Evolutionary conservation across 2,797 vertebrate species (phyloP).

Genomic region (Falco concolor): DNA sequence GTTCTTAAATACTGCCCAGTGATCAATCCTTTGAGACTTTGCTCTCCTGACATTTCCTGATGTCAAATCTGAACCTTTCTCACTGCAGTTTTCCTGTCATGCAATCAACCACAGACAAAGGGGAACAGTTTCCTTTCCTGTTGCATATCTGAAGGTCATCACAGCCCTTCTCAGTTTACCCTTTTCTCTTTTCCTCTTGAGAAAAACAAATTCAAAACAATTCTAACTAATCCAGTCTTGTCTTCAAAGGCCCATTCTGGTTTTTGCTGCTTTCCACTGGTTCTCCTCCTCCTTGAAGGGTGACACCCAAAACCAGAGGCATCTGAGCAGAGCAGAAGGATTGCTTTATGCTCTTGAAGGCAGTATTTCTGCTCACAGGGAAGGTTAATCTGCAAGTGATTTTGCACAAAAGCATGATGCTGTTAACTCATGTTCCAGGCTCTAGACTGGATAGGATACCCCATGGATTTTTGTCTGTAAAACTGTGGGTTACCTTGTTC

Average conservation of each 20-base stretch:
- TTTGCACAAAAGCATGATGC: neutral
- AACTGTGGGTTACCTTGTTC: neutral
- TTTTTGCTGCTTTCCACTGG: neutral
- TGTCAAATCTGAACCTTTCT: neutral
- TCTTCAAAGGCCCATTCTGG: neutral
- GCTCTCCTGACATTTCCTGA: neutral
- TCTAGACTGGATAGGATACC: neutral
- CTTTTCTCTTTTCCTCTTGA: neutral
- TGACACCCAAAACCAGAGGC: neutral
- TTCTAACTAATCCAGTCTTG: neutral
- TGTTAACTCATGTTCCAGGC: neutral
- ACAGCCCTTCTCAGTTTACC: neutral
- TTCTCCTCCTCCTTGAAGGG: neutral
- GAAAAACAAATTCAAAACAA: neutral
- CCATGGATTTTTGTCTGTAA: neutral
- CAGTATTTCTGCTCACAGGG: neutral
- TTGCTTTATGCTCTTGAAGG: neutral
- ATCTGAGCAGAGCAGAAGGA: neutral
- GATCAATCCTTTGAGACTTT: neutral
- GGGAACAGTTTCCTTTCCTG: slow-evolving; percentile 21
- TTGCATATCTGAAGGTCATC: neutral
- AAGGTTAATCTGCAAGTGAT: neutral
- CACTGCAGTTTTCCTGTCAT: neutral
- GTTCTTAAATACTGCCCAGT: neutral
- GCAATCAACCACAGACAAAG: slow-evolving; percentile 1